phyloP scores from a whole-genome alignment of 2,113 vertebrate species.

The Panthera uncia region DNA sequence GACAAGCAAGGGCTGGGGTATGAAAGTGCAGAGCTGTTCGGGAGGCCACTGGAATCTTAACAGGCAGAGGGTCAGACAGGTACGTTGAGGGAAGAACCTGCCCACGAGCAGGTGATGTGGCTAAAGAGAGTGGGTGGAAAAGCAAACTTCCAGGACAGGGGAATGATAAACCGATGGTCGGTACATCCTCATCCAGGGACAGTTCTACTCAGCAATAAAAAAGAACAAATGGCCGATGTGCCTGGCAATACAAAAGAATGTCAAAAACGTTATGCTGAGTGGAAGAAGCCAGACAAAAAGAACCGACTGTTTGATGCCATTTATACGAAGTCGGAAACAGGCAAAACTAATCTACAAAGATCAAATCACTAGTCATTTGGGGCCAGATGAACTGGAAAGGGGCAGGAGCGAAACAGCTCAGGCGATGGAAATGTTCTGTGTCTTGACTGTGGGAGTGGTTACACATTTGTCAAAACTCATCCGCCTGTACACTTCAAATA shows the following conservation, averaged over 20 bases:
- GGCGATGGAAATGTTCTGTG: neutral
- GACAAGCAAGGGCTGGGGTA: neutral
- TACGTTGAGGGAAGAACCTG: fast-evolving
- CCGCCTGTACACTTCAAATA: neutral
- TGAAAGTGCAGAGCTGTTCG: neutral
- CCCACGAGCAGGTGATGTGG: neutral
- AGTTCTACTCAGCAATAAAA: neutral
- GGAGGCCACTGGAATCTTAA: neutral
- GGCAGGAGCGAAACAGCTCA: neutral
- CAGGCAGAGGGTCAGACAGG: neutral
- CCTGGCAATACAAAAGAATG: neutral
- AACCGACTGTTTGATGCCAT: neutral
- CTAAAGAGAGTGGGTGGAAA: neutral
- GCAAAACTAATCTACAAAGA: neutral
- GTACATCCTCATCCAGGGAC: neutral
- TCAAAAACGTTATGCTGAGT: neutral
- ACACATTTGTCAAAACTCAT: neutral
- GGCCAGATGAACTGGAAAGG: neutral
- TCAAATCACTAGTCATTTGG: neutral
- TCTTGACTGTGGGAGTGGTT: neutral
- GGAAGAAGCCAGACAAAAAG: neutral
- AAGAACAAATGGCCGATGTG: neutral
- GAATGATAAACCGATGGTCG: too few relatives aligned
- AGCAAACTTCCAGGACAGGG: neutral
- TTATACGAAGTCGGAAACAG: neutral